Conservation (phyloP, 2,113 vertebrate species). For the Dicrurus megarhynchus region DNA sequence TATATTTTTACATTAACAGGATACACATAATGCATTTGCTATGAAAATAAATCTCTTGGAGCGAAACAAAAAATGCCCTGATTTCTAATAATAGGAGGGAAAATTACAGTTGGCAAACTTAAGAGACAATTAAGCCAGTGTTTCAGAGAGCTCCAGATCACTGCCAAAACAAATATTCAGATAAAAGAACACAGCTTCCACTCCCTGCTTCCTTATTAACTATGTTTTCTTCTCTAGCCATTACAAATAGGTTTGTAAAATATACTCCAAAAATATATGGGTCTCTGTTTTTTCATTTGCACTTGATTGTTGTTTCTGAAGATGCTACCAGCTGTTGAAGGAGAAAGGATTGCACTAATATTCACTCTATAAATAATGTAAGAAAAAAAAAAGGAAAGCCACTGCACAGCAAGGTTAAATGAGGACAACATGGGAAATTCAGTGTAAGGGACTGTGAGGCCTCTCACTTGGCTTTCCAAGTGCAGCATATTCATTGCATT, state of each 20-base stretch:
- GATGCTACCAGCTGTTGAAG: constrained; percentile 14
- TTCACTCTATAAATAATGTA: background rate
- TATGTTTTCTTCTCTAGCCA: constrained; percentile 46
- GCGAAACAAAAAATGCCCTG: constrained; percentile 1
- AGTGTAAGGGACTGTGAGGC: background rate
- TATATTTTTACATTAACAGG: constrained; percentile 13
- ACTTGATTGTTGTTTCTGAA: constrained; percentile 11
- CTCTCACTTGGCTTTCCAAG: constrained; percentile 21
- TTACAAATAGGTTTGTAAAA: constrained; percentile 41
- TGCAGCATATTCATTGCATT: background rate
- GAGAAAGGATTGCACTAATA: constrained; percentile 7
- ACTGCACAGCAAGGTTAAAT: constrained; percentile 14
- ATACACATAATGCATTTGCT: constrained; percentile 6
- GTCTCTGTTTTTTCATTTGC: background rate
- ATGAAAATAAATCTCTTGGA: constrained; percentile 37
- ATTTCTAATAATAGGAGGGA: constrained; percentile 63
- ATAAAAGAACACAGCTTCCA: constrained; percentile 56
- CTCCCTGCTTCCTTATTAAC: constrained; percentile 50
- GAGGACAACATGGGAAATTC: background rate
- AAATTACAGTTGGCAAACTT: constrained; percentile 57
- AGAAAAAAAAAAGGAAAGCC: background rate
- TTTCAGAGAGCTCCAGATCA: constrained; percentile 43
- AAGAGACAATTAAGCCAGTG: constrained; percentile 48
- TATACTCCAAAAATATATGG: background rate
- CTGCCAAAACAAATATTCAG: constrained; percentile 67